Evolutionary conservation across 2,797 vertebrate genomes (phyloP), one percentile per base, ranked within the genome.

Genomic region (Otus scops): DNA sequence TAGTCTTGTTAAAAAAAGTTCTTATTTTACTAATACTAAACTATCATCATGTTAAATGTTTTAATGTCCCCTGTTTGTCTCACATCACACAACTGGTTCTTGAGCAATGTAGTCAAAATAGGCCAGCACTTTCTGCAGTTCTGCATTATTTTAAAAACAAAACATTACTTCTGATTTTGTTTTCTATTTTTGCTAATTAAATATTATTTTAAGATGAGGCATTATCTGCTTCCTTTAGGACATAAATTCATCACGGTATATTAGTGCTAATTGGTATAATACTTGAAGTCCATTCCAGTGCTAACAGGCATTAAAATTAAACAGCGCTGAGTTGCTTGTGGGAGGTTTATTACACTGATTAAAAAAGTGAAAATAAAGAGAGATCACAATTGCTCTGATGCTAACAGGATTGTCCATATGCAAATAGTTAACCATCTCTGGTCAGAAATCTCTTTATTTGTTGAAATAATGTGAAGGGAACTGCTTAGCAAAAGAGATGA

Each of bases 281-380:
- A 38, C 43, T 76, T 73, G 19, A 89, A 93, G 77, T 69, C 70
- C 48, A 61, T n/a, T 67, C 14, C 70, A 89, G 43, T 38, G 32
- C 67, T 95, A 93, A 77, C 9, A 84, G 45, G 54, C 56, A 65
- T 45, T 87, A 84, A 95, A 96, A 89, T 54, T 73, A 91, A 91
- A 48, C 27, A 54, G 36, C 15, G 11, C 36, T 38, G 65, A 56
- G 18, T 34, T 74, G 48, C 56, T 78, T 53, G 20, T 7, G 10
- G 10, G 43, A 5, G 11, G 8, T 3, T 63, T 65, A 60, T 54
- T 56, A 83, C 10, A 60, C 10, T 13, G 26, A 34, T 24, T 32
- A 27, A 39, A 53, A 69, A 82, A 69, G 50, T 4, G 4, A 76
- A 10, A 90, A 71, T 7, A 30, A 81, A 78, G 41, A 79, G 20